These are phyloP conservation scores for Drosophila jambulina DNA, from an alignment of 1,140 invertebrate genomes.

Conservation along the genomic window DNA sequence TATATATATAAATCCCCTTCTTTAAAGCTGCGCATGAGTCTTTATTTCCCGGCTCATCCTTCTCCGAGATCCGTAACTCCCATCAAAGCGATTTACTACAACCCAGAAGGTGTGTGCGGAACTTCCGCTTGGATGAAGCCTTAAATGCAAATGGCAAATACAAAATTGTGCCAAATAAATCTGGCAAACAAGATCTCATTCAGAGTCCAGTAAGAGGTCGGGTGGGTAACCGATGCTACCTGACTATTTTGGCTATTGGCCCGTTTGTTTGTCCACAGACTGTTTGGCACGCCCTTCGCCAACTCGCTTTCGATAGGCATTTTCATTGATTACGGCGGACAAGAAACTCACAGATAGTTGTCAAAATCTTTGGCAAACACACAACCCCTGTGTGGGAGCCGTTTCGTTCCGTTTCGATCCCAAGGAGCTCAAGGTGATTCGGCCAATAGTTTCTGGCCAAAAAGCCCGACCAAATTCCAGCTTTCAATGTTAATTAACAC, in stretches of 20 bases:
- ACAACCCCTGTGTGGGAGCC: conserved; percentile 35
- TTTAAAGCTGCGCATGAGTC: not conserved
- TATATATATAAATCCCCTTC: too few species aligned
- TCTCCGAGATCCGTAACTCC: not conserved
- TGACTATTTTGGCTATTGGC: conserved; percentile 34
- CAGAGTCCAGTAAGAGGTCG: conserved; percentile 22
- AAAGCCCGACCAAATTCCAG: conserved; percentile 34
- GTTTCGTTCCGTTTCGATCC: conserved; percentile 15
- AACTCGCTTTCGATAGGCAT: conserved; percentile 48
- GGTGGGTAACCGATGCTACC: conserved; percentile 24
- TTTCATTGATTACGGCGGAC: conserved; percentile 67
- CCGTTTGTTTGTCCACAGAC: conserved; percentile 38
- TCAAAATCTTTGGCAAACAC: conserved; percentile 69
- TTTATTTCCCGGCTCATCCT: conserved; percentile 8
- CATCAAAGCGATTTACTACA: conserved; percentile 10
- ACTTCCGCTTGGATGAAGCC: conserved; percentile 62
- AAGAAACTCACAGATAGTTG: conserved; percentile 64
- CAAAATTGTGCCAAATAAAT: conserved; percentile 62
- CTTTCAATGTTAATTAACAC: conserved; percentile 77
- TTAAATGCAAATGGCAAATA: conserved; percentile 65
- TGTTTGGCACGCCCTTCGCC: conserved; percentile 61
- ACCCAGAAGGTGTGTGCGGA: conserved; percentile 6
- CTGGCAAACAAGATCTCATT: conserved; percentile 64
- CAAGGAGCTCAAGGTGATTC: conserved; percentile 66
- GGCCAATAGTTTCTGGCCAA: conserved; percentile 46